Evolutionary conservation across 2,113 vertebrate species (phyloP), one percentile per base, ranked within the genome.

Genomic region (Nannospalax galili): DNA sequence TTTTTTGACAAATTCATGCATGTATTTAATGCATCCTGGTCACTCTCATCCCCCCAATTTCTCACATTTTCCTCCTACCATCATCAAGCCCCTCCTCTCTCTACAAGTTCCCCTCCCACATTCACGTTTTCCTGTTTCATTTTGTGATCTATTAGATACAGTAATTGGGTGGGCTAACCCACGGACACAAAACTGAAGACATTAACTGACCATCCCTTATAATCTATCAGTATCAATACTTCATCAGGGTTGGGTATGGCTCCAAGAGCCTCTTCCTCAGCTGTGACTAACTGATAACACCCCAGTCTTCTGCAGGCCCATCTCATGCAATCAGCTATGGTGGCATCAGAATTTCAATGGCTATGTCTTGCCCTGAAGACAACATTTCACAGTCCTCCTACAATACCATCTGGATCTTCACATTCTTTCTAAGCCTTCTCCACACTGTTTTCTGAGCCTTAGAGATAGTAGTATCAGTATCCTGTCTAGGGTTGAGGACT

Each of bases 31-130:
- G 30, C 12, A 32, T 65, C 19, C 14, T 65, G 8, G 12, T 45
- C 22, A 20, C 81, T 24, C 32, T 45, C 28, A 14, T 48, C 17
- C 32, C n/a, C 6, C 30, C 4, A 45, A 7, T 3, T 2, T 40
- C n/a, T 62, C 26, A 7, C 24, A 30, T 64, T 3, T 3, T 24
- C 1, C 14, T 28, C 8, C 2, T 4, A 42, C 4, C 28, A 4
- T 30, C 15, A 11, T 65, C 37, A 32, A 42, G 14, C 30, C 2
- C 4, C 2, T 42, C 9, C 22, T 4, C 20, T 80, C 6, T 9
- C 28, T 32, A 3, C 8, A 45, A 20, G 3, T 20, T 26, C 32
- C 26, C 40, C 7, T 28, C n/a, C 10, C 5, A 67, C 17, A 84
- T 32, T 35, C 16, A 32, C 32, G 17, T 32, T 17, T 65, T 67